phyloP scores from a whole-genome alignment of 2,888 invertebrate species.

The Athetis lepigone region DNA sequence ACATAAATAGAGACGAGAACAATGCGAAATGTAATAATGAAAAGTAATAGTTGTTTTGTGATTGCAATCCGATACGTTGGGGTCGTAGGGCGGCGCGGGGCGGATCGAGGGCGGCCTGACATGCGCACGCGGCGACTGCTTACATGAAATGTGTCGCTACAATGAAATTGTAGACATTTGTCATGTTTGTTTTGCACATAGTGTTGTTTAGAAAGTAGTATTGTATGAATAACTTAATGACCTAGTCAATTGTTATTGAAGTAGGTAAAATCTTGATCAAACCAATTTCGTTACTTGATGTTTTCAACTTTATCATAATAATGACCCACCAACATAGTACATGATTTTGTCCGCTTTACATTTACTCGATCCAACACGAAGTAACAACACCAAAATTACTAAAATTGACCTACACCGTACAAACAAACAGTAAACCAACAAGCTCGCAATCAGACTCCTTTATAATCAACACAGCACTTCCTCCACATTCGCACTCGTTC shows the following conservation, averaged over 20 bases:
- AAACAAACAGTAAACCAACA: slow-evolving; percentile 22
- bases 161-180: slow-evolving; percentile 62
- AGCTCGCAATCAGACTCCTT: slow-evolving; percentile 15
- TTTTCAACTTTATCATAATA: too few species aligned
- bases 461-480: slow-evolving; percentile 44
- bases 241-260: not conserved
- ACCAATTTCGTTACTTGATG: not conserved
- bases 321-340: too few species aligned
- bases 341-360: not conserved
- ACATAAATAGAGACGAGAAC: slow-evolving; percentile 57
- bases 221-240: not conserved
- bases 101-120: slow-evolving; percentile 78
- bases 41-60: slow-evolving; percentile 70
- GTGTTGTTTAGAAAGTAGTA: slow-evolving; percentile 32
- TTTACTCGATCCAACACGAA: not conserved
- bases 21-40: slow-evolving; percentile 67
- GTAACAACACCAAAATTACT: not conserved
- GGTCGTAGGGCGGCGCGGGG: slow-evolving; percentile 71
- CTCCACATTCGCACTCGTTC: slow-evolving; percentile 36
- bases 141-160: slow-evolving; percentile 57
- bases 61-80: slow-evolving; percentile 73
- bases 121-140: slow-evolving; percentile 80
- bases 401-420: not conserved
- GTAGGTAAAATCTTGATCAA: not conserved
- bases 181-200: slow-evolving; percentile 29